Evolutionary conservation across 2,888 invertebrate species (phyloP).

Genomic region (Drosophila lacicola): DNA sequence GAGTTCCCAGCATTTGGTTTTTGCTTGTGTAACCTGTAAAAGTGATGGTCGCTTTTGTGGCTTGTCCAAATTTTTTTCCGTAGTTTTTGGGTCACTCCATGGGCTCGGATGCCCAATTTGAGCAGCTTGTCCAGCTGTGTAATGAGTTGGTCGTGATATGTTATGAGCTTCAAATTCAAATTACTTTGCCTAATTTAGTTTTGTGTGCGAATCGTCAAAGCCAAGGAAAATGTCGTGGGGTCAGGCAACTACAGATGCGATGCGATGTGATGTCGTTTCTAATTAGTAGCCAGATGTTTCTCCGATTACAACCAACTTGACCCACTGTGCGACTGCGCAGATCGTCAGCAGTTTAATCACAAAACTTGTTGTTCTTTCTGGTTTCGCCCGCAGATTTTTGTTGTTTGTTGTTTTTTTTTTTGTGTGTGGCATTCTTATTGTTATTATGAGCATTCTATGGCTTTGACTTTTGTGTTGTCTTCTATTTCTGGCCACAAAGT

Average conservation of each 20-base stretch:
- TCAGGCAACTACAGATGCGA: constrained; percentile 24
- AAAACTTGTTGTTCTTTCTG: constrained; percentile 57
- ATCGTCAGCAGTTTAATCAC: constrained; percentile 37
- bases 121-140: constrained; percentile 50
- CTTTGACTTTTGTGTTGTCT: constrained; percentile 36
- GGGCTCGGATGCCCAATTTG: constrained; percentile 9
- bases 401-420: constrained; percentile 1
- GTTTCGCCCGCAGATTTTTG: constrained; percentile 21
- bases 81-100: constrained; percentile 66
- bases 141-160: constrained; percentile 77
- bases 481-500: constrained; percentile 55
- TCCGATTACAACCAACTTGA: constrained; percentile 44
- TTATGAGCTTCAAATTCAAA: constrained; percentile 71
- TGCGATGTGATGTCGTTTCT: constrained; percentile 16
- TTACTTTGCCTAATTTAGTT: constrained; percentile 51
- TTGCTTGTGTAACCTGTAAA: constrained; percentile 39
- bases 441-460: constrained; percentile 53
- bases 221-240: constrained; percentile 51
- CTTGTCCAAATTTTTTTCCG: constrained; percentile 16
- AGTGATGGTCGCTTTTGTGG: constrained; percentile 29
- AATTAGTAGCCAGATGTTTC: constrained; percentile 38
- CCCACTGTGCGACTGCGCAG: constrained; percentile 51
- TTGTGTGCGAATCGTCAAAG: constrained; percentile 28
- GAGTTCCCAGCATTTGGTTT: constrained; percentile 39
- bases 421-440: constrained; percentile 38